Base-by-base conservation (phyloP, 2,888 invertebrate species). In the Cotesia congregata region DNA sequence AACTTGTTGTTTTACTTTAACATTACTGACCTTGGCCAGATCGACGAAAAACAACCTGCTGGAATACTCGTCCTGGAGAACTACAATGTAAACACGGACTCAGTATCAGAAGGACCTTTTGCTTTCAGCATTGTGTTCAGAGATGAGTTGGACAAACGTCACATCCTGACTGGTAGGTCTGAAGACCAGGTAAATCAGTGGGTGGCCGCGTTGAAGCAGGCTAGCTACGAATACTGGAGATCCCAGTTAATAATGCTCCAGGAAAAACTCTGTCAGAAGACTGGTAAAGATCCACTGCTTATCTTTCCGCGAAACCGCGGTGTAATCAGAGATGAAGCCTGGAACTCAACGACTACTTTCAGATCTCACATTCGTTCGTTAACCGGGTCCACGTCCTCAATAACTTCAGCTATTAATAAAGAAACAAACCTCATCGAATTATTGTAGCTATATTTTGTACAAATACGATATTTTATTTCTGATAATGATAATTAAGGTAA, bases 1-100 rank as follows among this genome's bases (percentile, higher is more conserved):
- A 95, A 95, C 88, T 91, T 95, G 84, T 89, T 95, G 72, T 95
- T 94, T 90, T 95, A 95, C 88, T 95, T 94, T 88, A 93, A 94
- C 87, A 91, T 95, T 80, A 94, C 93, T 88, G 92, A 93, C 72
- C 88, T 92, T 87, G 94, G 94, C 41, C 92, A 92, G 83, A 92
- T 94, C 84, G 93, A 93, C 81, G 91, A 90, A 20, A 92, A 91
- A 84, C 91, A 93, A 86, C 95, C 95, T 17, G 91, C 93, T 59
- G 95, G 95, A 67, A 92, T 95, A 40, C 92, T 95, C 87, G 92
- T 95, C 38, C 90, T 95, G 88, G 95, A 95, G 88, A 94, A 95
- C 87, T 93, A 91, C 85, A 93, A 91, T 83, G 93, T 93, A 85
- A 94, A 92, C 83, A 92, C 93, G 89, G 95, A 95, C 87, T 91